phyloP scores from a whole-genome alignment of 1,140 invertebrate genomes.

The Aphis gossypii region DNA sequence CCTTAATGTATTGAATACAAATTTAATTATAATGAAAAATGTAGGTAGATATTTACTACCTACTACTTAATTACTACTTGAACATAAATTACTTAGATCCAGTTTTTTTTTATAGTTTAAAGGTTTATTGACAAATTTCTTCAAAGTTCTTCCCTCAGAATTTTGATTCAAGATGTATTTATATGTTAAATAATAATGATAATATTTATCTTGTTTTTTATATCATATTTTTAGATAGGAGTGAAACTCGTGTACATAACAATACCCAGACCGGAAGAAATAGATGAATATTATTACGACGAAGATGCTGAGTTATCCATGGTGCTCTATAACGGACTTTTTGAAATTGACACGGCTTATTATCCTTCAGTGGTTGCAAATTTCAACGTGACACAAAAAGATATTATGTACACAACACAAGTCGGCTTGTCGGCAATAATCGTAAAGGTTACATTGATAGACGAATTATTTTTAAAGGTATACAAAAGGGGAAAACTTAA shows the following conservation, averaged over 20 bases:
- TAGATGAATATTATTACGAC: slow-evolving; percentile 49
- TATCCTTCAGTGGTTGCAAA: slow-evolving; percentile 71
- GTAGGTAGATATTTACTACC: too few species aligned
- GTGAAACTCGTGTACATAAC: slow-evolving; percentile 30
- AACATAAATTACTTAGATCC: too few species aligned
- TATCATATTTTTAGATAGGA: background rate
- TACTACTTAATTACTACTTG: too few species aligned
- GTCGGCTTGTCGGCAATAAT: slow-evolving; percentile 66
- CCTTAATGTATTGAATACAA: too few species aligned
- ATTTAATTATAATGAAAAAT: too few species aligned
- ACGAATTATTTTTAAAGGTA: slow-evolving; percentile 65
- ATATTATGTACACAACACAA: slow-evolving; percentile 66
- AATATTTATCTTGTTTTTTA: background rate
- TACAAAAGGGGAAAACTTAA: slow-evolving; percentile 39
- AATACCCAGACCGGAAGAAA: slow-evolving; percentile 40
- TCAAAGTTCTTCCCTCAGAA: background rate
- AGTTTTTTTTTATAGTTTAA: too few species aligned
- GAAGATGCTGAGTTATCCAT: slow-evolving; percentile 28
- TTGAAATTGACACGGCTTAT: slow-evolving; percentile 71
- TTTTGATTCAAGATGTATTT: background rate
- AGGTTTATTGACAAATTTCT: too few species aligned
- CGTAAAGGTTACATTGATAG: slow-evolving; percentile 67
- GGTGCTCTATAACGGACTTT: slow-evolving; percentile 67
- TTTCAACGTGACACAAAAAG: slow-evolving; percentile 69
- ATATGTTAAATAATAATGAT: background rate